These are phyloP conservation scores for Scaptodrosophila latifasciaeformis DNA, from an alignment of 2,888 invertebrate species.

Conservation along the genomic window DNA sequence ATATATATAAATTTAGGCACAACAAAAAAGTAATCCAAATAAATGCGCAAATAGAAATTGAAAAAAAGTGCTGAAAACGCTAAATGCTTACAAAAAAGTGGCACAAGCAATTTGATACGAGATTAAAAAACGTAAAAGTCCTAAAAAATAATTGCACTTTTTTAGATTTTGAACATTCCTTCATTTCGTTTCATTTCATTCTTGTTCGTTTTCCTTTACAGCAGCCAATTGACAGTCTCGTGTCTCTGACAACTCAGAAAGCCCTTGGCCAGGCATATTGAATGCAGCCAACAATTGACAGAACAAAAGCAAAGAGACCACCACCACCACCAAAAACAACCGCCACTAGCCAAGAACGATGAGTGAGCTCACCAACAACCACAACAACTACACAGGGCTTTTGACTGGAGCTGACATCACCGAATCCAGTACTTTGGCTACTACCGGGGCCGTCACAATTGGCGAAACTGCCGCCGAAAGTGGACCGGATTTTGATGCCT, in stretches of 20 bases:
- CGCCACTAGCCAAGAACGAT: slow-evolving; percentile 36
- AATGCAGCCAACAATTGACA: neutral
- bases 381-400: too few species aligned
- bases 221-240: slow-evolving; percentile 8
- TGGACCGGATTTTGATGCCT: slow-evolving; percentile 61
- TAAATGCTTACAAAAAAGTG: too few species aligned
- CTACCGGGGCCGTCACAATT: too few species aligned
- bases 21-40: neutral
- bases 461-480: slow-evolving; percentile 41
- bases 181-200: slow-evolving; percentile 13
- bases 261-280: neutral
- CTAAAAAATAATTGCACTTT: slow-evolving; percentile 38
- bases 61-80: too few species aligned
- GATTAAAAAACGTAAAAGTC: slow-evolving; percentile 20
- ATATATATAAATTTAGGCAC: neutral
- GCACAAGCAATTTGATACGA: neutral
- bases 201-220: slow-evolving; percentile 14
- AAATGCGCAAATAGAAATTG: too few species aligned
- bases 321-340: too few species aligned
- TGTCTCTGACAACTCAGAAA: too few species aligned
- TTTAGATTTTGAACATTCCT: neutral
- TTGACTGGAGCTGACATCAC: slow-evolving; percentile 10
- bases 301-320: neutral
- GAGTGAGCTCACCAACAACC: slow-evolving; percentile 37
- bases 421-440: too few species aligned